A percentile compares a stretch with the other conserved stretches of the same genome.
Conservation (phyloP, 2,113 vertebrate genomes). For the Felis catus region F.catus_Fca126_mat1.0 CM031417.1:135800001-135800500, state of each 20-base stretch:
- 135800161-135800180: accelerated
- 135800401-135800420: neutral
- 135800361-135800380: neutral
- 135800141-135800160: neutral
- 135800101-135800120: neutral
- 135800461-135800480: neutral
- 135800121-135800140: neutral
- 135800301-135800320: neutral
- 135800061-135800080: neutral
- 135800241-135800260: neutral
- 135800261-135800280: neutral
- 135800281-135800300: neutral
- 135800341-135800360: neutral
- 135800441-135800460: neutral
- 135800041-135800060: too few species aligned
- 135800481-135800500: neutral
- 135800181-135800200: neutral
- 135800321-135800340: neutral
- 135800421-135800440: neutral
- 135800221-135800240: neutral
- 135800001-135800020: neutral
- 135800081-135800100: neutral
- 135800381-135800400: neutral
- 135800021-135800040: accelerated
- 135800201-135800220: neutral